Evolutionary conservation across 1,140 invertebrate species (phyloP).

Genomic region (Bombus breviceps): DNA sequence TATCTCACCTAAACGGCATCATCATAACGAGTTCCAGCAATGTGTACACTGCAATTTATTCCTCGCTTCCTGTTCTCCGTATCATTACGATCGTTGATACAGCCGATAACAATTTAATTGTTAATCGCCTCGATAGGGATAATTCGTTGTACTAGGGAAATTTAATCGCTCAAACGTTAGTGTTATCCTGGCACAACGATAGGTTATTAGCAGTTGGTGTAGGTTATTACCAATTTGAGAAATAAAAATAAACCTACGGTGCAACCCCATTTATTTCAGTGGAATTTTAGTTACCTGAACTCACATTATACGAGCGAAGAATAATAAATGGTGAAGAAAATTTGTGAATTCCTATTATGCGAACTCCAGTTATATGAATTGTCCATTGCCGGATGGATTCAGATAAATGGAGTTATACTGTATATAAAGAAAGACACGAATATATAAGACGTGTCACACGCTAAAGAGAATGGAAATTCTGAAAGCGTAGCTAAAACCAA

Average conservation of each 20-base stretch:
- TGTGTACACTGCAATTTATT: slow-evolving; percentile 30
- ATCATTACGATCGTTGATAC: background rate
- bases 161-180: background rate
- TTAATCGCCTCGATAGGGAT: background rate
- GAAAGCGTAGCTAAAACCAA: too few relatives aligned
- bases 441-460: too few relatives aligned
- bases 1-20: background rate
- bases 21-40: slow-evolving; percentile 38
- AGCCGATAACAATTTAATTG: slow-evolving; percentile 12
- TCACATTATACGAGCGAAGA: background rate
- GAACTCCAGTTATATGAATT: background rate
- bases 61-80: background rate
- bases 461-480: too few relatives aligned
- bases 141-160: background rate
- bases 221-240: too few relatives aligned
- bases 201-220: too few relatives aligned
- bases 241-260: too few relatives aligned
- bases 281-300: background rate
- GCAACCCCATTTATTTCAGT: too few relatives aligned
- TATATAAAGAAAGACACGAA: too few relatives aligned
- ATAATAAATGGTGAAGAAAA: background rate
- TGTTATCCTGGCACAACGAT: too few relatives aligned
- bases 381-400: background rate
- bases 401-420: background rate
- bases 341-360: background rate